Base-by-base conservation (phyloP, 2,797 vertebrate genomes). In the Rhinogobio ventralis region DNA sequence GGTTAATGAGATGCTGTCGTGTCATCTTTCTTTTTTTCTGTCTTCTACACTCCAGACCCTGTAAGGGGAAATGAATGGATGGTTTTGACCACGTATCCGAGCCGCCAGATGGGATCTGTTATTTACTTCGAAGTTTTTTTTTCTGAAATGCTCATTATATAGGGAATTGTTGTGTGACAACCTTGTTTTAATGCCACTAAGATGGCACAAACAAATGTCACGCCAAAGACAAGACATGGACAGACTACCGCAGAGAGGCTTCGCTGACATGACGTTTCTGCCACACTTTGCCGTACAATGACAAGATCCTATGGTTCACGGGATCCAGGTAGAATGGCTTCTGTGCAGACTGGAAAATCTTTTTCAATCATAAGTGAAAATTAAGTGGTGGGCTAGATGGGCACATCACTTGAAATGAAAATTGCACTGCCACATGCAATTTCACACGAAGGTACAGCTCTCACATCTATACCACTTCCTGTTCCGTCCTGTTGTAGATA, bases 1-100 rank as follows among this genome's bases (percentile, higher is more conserved):
- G 92, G 93, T 91, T 95, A 95, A 95, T 94, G 91, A 94, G 94
- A 94, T 91, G 91, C 93, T 94, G 93, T 86, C 78, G 49, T 88
- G 79, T 85, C 82, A 68, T 84, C 71, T 67, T 49, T 83, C 77
- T 84, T 36, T 62, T 79, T 28, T 20, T 67, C 11, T 39, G 55
- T 79, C 36, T 67, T 84, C 53, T 79, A 60, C 66, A 83, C 64
- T 64, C 45, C 28, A 85, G 66, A 85, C 55, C 42, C 42, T 23
- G 55, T 23, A 85, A 85, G 68, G 55, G 74, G 69, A 81, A 87
- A 83, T 69, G 36, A 81, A 73, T 49, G 79, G 74, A 51, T 68
- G 84, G 79, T 51, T 69, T 73, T 78, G 79, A 82, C 66, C 79
- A 84, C 36, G 30, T 82, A 39, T 55, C 74, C 5, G 30, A 46